Conservation (phyloP, 2,888 invertebrate genomes). For the Tetrapedia diversipes region DNA sequence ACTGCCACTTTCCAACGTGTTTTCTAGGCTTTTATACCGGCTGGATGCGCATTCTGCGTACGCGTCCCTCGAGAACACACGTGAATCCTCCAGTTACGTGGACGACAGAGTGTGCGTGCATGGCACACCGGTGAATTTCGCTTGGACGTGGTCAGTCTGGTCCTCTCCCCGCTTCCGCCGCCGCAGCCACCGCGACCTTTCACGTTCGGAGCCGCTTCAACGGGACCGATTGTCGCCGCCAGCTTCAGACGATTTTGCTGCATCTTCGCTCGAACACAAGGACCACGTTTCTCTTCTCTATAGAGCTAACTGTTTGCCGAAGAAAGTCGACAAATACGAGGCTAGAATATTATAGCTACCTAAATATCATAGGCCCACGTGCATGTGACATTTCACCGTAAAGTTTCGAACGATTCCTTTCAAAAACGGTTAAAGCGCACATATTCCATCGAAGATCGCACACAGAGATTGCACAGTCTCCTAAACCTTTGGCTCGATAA, state of each 20-base stretch:
- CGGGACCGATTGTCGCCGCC: not conserved
- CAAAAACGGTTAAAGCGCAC: too few species aligned
- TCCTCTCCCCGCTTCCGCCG: constrained; percentile 6
- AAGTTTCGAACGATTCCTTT: too few species aligned
- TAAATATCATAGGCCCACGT: too few species aligned
- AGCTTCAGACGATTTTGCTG: not conserved
- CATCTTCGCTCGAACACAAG: not conserved
- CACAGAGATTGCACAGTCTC: too few species aligned
- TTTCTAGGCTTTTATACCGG: constrained; percentile 79
- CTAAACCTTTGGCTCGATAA: too few species aligned
- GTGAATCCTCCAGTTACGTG: constrained; percentile 41
- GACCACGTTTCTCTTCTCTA: not conserved
- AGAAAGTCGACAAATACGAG: too few species aligned
- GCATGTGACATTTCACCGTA: too few species aligned
- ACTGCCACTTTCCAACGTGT: constrained; percentile 79
- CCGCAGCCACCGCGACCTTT: constrained; percentile 23
- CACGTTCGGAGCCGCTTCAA: not conserved
- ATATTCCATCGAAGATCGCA: too few species aligned
- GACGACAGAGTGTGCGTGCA: constrained; percentile 10
- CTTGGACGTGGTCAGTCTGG: constrained; percentile 13
- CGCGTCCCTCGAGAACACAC: constrained; percentile 56
- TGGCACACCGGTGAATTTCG: constrained; percentile 30
- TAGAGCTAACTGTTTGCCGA: not conserved
- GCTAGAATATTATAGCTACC: too few species aligned
- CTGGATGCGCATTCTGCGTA: constrained; percentile 58